phyloP scores from a whole-genome alignment of 2,797 vertebrate species.

The Paratrypauchen microcephalus region DNA sequence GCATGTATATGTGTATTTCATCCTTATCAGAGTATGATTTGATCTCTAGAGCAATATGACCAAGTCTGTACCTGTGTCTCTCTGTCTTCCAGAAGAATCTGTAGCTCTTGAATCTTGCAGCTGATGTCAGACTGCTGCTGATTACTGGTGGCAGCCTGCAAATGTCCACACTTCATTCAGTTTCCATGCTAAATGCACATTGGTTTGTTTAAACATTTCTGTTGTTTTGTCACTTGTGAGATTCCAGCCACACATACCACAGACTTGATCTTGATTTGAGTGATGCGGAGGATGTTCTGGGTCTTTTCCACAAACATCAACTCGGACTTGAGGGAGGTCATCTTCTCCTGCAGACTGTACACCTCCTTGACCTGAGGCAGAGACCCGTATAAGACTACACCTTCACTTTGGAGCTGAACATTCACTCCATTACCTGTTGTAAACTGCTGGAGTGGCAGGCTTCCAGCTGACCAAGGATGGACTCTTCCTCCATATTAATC shows the following conservation, averaged over 20 bases:
- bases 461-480: slow-evolving; percentile 76
- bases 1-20: background rate
- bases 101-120: slow-evolving; percentile 45
- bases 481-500: slow-evolving; percentile 75
- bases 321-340: slow-evolving; percentile 66
- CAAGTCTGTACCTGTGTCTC: slow-evolving; percentile 18
- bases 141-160: slow-evolving; percentile 46
- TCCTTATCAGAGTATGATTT: background rate
- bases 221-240: background rate
- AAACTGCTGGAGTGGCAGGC: slow-evolving; percentile 72
- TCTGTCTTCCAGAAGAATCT: slow-evolving; percentile 28
- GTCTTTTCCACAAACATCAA: slow-evolving; percentile 80
- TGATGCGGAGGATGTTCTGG: slow-evolving; percentile 70
- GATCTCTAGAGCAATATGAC: background rate
- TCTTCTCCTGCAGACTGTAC: slow-evolving; percentile 76
- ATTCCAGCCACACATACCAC: slow-evolving; percentile 73
- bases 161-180: background rate
- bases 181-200: background rate
- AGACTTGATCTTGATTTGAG: slow-evolving; percentile 79
- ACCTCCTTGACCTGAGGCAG: slow-evolving; percentile 78
- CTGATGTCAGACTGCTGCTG: slow-evolving; percentile 44
- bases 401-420: background rate
- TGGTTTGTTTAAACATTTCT: background rate
- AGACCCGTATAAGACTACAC: background rate
- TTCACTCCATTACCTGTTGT: slow-evolving; percentile 72